Evolutionary conservation across 35 echinoderm and acorn worm species (phyloP), one percentile per base, ranked within the genome.

Genomic region (Patiria miniata): DNA sequence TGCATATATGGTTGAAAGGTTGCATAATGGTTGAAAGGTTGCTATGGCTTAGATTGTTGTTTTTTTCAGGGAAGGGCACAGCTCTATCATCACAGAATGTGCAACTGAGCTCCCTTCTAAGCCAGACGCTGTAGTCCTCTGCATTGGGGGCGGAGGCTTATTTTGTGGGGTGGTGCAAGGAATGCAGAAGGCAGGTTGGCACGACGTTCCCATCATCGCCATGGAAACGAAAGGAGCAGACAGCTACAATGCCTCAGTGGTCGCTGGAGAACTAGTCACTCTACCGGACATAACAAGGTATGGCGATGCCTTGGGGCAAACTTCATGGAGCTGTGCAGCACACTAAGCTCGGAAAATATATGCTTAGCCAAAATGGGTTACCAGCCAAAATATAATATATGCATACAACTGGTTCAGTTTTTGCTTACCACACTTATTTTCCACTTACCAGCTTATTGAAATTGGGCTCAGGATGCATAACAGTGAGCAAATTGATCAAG

Each of bases 171-270:
- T 98, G 18, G 89, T 91, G 0, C 79, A 94, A 78, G 95, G 95
- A 39, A 83, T 98, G 28, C 37, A 94, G 81, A 91, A 33, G 51
- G 95, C 89, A 0, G 92, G 95, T 14, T 98, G 95, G 95, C 69
- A 52, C 12, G 87, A 93, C 51, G 91, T 97, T 21, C 95, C 95
- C 58, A 68, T 98, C 5, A 77, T 98, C 39, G 92, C 92, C 77
- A 98, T 98, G 89, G 95, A 98, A 84, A 98, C 95, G 0, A 61
- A 83, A 40, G 95, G 95, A 36, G 95, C 95, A 0, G 92, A 98
- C 34, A 95, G 92, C 58, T 98, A 83, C 78, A 97, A 91, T 47
- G 60, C 78, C 26, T 77, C 91, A 0, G 88, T 97, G 18, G 78
- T 88, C 19, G 92, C 92, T 59, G 95, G 91, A 16, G 68, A 97